phyloP scores from a whole-genome alignment of 2,888 invertebrate genomes.

The Nomada lathburiana region DNA sequence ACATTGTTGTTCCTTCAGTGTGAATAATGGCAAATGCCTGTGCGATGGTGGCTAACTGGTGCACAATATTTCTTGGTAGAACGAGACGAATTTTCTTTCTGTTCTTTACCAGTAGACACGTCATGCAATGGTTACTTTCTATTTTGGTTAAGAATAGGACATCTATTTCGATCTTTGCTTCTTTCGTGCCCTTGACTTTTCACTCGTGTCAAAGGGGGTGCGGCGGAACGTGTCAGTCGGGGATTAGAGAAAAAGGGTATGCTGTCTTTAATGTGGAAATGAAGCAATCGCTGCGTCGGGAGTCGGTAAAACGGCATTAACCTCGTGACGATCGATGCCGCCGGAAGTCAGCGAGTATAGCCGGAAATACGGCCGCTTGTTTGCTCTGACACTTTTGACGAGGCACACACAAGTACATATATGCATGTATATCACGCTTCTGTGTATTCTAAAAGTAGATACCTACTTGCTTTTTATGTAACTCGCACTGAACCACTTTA shows the following conservation, averaged over 20 bases:
- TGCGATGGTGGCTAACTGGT: too few relatives aligned
- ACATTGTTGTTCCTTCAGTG: background rate
- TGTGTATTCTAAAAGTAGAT: background rate
- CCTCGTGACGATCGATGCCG: slow-evolving; percentile 28
- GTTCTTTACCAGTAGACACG: too few relatives aligned
- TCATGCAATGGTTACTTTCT: too few relatives aligned
- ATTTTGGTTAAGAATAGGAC: too few relatives aligned
- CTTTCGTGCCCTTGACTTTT: background rate
- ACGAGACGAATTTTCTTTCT: too few relatives aligned
- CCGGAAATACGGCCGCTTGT: slow-evolving; percentile 34
- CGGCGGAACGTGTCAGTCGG: background rate
- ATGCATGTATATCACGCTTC: background rate
- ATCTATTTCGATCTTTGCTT: background rate
- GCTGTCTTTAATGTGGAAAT: slow-evolving; percentile 14
- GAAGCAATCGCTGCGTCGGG: slow-evolving; percentile 22
- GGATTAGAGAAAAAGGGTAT: background rate
- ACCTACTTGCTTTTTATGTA: background rate
- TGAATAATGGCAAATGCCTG: background rate
- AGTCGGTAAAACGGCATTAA: slow-evolving; percentile 37
- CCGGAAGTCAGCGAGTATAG: slow-evolving; percentile 32
- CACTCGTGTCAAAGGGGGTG: background rate
- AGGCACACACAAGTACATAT: background rate
- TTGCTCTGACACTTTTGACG: slow-evolving; percentile 1
- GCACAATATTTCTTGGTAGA: too few relatives aligned
- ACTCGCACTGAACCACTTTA: background rate